A percentile compares a stretch with the other conserved stretches of the same genome.
phyloP scores from a whole-genome alignment of 2,797 vertebrate genomes.

The Gallinago stenura region DNA sequence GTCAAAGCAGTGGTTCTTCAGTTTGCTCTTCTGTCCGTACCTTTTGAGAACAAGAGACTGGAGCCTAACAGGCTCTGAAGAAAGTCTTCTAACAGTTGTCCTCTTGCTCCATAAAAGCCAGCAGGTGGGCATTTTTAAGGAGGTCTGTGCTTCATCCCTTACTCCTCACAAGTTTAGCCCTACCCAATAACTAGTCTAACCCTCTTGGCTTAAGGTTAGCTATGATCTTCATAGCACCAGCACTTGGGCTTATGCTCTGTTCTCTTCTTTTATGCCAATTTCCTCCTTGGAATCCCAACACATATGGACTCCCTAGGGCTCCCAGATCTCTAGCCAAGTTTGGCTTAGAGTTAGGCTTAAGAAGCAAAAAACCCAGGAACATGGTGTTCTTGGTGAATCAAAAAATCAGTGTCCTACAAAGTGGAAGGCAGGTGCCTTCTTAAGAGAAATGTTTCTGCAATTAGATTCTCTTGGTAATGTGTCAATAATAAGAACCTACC shows the following conservation, averaged over 20 bases:
- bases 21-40: not conserved
- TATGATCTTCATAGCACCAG: not conserved
- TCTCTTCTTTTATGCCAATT: not conserved
- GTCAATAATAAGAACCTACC: not conserved
- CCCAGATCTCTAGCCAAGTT: not conserved
- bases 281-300: not conserved
- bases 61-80: not conserved
- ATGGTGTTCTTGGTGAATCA: not conserved
- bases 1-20: not conserved
- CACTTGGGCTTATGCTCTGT: not conserved
- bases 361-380: accelerated
- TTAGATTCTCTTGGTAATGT: not conserved
- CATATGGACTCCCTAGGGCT: not conserved
- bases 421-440: not conserved
- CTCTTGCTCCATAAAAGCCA: not conserved
- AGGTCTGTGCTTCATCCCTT: not conserved
- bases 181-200: not conserved
- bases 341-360: not conserved
- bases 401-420: not conserved
- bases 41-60: not conserved
- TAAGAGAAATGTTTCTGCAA: not conserved
- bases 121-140: not conserved
- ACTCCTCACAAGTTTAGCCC: not conserved
- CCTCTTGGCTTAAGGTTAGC: not conserved
- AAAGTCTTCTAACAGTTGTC: not conserved